Conservation (phyloP, 2,888 invertebrate genomes). For the Drosophila diplacantha region DNA sequence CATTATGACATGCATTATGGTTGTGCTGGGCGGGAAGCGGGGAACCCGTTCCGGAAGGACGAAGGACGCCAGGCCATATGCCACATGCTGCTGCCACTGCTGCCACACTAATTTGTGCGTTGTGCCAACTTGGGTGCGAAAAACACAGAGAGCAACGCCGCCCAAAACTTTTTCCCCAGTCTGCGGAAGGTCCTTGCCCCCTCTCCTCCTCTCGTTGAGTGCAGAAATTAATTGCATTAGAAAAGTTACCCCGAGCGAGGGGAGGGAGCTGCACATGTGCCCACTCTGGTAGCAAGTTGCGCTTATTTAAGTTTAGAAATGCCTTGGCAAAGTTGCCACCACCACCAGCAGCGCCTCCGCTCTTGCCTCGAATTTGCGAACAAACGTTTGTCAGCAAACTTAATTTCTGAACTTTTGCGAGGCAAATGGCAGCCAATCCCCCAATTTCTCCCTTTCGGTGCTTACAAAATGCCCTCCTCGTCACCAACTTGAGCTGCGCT, state of each 20-base stretch:
- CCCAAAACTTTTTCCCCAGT: constrained; percentile 39
- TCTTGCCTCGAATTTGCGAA: constrained; percentile 21
- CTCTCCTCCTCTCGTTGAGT: constrained; percentile 52
- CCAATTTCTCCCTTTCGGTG: constrained; percentile 36
- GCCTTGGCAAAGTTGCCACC: constrained; percentile 59
- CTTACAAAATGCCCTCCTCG: constrained; percentile 61
- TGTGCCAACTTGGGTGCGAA: constrained; percentile 67
- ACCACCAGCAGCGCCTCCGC: neutral
- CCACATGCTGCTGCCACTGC: constrained; percentile 70
- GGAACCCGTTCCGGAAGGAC: constrained; percentile 9
- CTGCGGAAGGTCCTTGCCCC: constrained; percentile 14
- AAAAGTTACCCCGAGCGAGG: constrained; percentile 56
- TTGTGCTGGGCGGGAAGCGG: neutral
- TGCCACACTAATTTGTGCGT: constrained; percentile 70
- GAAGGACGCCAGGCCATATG: constrained; percentile 32
- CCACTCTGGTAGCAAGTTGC: constrained; percentile 55
- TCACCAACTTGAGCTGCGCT: constrained; percentile 64
- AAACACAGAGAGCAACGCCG: constrained; percentile 57
- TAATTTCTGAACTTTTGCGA: constrained; percentile 71
- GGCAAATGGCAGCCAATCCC: constrained; percentile 54
- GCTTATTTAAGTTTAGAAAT: constrained; percentile 72
- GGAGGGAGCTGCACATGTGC: constrained; percentile 57
- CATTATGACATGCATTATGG: constrained; percentile 68
- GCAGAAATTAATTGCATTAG: constrained; percentile 74
- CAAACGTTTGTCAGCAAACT: constrained; percentile 73